Conservation (phyloP, 2,888 invertebrate species). For the Branchellion lobata region DNA sequence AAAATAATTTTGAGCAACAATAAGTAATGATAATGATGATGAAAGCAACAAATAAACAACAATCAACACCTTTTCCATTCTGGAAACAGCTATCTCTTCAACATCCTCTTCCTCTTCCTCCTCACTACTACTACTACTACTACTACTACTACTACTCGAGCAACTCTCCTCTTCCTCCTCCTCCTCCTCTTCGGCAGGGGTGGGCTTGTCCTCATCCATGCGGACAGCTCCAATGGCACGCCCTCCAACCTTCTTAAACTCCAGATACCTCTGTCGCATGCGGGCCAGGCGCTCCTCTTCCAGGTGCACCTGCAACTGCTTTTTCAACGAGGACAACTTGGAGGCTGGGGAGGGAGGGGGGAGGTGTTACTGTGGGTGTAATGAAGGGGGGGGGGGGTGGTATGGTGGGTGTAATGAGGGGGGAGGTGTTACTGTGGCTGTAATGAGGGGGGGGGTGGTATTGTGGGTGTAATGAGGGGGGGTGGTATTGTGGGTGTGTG, state of each 20-base stretch:
- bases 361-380: neutral
- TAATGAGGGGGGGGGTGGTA: neutral
- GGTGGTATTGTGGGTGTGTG: too few relatives aligned
- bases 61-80: neutral
- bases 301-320: conserved; percentile 24
- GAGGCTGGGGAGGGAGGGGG: neutral
- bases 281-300: neutral
- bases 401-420: too few relatives aligned
- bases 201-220: neutral
- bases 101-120: conserved; percentile 4
- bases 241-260: neutral
- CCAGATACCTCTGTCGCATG: neutral
- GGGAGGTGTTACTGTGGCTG: too few relatives aligned
- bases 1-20: too few relatives aligned
- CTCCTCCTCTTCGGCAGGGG: neutral
- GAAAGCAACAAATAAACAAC: neutral
- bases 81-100: neutral
- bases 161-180: neutral
- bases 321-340: conserved; percentile 5
- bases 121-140: conserved; percentile 5
- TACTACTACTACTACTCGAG: neutral
- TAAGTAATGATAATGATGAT: neutral
- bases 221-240: neutral
- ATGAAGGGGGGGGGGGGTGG: too few relatives aligned
- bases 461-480: neutral